Base-by-base conservation (phyloP, 2,888 invertebrate species). In the Phoronis australis region DNA sequence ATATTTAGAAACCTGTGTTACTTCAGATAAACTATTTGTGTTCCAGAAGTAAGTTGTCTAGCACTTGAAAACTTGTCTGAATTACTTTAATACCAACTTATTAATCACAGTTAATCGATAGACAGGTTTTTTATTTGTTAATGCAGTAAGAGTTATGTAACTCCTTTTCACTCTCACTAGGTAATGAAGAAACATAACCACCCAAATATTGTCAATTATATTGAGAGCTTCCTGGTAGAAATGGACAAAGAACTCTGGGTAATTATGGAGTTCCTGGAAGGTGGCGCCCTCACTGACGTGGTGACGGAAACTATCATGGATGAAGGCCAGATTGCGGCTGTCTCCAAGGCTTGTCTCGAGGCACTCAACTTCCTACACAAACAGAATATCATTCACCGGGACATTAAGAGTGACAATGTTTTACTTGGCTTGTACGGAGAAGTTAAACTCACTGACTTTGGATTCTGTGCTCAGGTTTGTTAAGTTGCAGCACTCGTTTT, bases 401-500 rank as follows among this genome's bases (percentile, higher is more conserved):
- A 96, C 74, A 94, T 96, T 50, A 96, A 96, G 75, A 94, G 94
- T n/a, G 96, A 96, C 77, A 96, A 96, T 76, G 88, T 96, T 15
- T 81, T 96, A 2, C 82, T 96, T 2, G 94, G 92, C 20, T 90
- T 93, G 88, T 87, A 91, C 65, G 94, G 94, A 1, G 83, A 64
- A 22, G 80, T 80, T 23, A 80, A 80, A 56, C 61, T 80, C 51
- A 80, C 80, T 6, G 96, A 97, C 78, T 97, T 97, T 78, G 97
- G 97, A 6, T 97, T 97, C 79, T 97, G 95, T 79, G 97, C 96
- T 2, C 96, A 96, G 73, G 89, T 97, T n/a, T n/a, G n/a, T n/a
- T n/a, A n/a, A n/a, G n/a, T n/a, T n/a, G n/a, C n/a, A n/a, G n/a
- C n/a, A n/a, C n/a, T n/a, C n/a, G n/a, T n/a, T n/a, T n/a, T n/a